Base-by-base conservation (phyloP, 2,113 vertebrate species). In the Orycteropus afer region DNA sequence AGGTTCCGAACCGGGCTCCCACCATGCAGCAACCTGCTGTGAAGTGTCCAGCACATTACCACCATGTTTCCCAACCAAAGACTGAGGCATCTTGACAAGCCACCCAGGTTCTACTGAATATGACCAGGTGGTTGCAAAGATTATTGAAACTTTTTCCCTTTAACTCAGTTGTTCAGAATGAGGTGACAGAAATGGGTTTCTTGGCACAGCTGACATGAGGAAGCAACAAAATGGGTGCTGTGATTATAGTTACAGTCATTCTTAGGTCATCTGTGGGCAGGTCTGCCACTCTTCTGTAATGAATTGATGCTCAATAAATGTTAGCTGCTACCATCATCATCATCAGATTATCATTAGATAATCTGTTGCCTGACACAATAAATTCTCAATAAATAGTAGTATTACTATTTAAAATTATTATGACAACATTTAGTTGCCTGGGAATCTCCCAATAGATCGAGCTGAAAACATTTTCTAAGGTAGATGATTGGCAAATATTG, bases 391-490 rank as follows among this genome's bases (percentile, higher is more conserved):
- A 69, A 67, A 49, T 42, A 79, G 6, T 67, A 74, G 34, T 29
- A 45, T 88, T 88, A n/a, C 18, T 71, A 63, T 55, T 79, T 47
- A 88, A 91, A 90, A 40, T 77, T 71, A 25, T 51, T 37, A 53
- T 63, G 61, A 40, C 2, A 5, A 6, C 23, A 79, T 71, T 40
- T 79, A 92, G 90, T 76, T 47, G 12, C 14, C 42, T 57, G 59
- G 45, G 32, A 49, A 59, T 37, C 22, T 94, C 77, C 25, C 40
- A 34, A 90, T 91, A 55, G 15, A 5, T 76, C 63, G 53, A 85
- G 32, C 6, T 82, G 55, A 86, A 80, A 63, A 79, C 34, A 77
- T 89, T 90, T 84, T 86, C n/a, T 25, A 82, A 90, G 42, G 77
- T 84, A 32, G 51, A 59, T 40, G 20, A 53, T 2, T 55, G 42